Evolutionary conservation across 2,113 vertebrate species (phyloP), one percentile per base, ranked within the genome.

Genomic region (Phoenicopterus ruber): DNA sequence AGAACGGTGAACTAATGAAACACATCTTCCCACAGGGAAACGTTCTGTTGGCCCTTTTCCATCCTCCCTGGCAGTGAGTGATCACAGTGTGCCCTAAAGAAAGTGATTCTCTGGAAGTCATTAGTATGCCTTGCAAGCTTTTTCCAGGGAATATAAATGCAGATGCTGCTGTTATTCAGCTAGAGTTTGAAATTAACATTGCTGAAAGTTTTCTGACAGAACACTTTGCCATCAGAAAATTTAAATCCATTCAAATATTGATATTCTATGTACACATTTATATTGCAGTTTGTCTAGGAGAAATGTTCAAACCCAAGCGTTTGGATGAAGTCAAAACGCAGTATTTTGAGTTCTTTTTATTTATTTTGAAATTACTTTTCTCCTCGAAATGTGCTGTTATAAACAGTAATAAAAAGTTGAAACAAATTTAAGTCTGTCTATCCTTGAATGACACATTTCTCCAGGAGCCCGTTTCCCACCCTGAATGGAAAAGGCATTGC

Each of bases 161-260:
- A 95, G 95, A 93, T 94, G 84, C 93, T 96, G 96, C 89, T 94
- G 94, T 94, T 91, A 89, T 73, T 96, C 94, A 95, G 76, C 61
- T 87, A 42, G 61, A 66, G 71, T 92, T 94, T 62, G 91, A 92
- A 97, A 97, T 94, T 95, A 97, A 88, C 89, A 82, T 61, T 62
- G 86, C 83, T 89, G 89, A 82, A 95, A 94, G 46, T 94, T 96
- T 95, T 87, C 92, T 90, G 77, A 86, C 40, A 47, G 79, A 95
- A 67, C 47, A 36, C 38, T 88, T 90, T 63, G 69, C 83, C 89
- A 63, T 84, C 72, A 84, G 61, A 84, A 97, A 94, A 93, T 82
- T 57, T 70, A 84, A 93, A 95, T 92, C 62, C 81, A 85, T 87
- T 91, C 61, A 91, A 94, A 96, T 91, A 88, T 82, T 87, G 83